Conservation (phyloP, 2,888 invertebrate genomes). For the Dryadula phaetusa region DNA sequence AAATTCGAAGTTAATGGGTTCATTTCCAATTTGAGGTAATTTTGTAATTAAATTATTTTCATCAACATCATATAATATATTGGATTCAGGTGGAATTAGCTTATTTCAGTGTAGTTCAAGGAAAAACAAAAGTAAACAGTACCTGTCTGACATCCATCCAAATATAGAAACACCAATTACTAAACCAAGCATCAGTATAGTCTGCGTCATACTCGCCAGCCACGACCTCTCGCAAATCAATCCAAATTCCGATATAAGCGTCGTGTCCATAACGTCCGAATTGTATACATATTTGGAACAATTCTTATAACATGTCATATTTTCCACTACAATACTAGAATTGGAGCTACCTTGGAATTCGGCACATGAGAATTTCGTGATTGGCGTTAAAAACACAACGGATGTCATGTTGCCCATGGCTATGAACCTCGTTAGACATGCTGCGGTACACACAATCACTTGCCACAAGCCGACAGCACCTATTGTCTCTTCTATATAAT, state of each 20-base stretch:
- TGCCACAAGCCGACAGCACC: conserved; percentile 64
- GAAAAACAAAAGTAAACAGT: background rate
- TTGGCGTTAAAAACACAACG: conserved; percentile 60
- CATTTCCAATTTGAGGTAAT: too few relatives aligned
- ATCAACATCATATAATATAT: too few relatives aligned
- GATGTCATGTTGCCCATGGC: conserved; percentile 57
- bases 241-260: conserved; percentile 58
- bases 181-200: conserved; percentile 61
- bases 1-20: too few relatives aligned
- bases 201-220: conserved; percentile 63
- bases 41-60: too few relatives aligned
- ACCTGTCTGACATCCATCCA: conserved; percentile 69
- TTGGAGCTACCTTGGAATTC: conserved; percentile 52
- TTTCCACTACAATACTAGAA: conserved; percentile 43
- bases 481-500: conserved; percentile 62
- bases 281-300: conserved; percentile 58
- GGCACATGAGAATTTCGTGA: conserved; percentile 57
- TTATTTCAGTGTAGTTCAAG: too few relatives aligned
- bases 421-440: conserved; percentile 51
- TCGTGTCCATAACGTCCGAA: conserved; percentile 53
- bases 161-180: conserved; percentile 56
- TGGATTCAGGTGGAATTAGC: too few relatives aligned
- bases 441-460: conserved; percentile 49
- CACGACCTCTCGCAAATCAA: conserved; percentile 62
- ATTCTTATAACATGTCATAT: conserved; percentile 59